A percentile compares a stretch with the other conserved stretches of the same genome.
Conservation (phyloP, 1,140 invertebrate species). For the Papilio dardanus region DNA sequence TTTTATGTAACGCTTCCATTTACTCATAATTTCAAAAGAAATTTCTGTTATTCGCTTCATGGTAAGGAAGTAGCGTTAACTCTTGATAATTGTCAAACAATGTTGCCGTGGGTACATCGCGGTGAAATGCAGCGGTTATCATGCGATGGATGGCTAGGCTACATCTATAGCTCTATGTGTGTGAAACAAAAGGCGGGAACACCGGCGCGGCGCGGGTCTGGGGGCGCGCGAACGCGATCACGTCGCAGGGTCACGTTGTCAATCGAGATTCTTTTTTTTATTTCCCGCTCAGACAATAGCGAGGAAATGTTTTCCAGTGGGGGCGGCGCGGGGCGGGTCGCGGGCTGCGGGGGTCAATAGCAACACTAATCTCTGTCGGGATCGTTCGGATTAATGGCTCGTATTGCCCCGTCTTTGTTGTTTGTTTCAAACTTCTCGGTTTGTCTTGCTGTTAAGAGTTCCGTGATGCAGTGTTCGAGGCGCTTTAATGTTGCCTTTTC, state of each 20-base stretch:
- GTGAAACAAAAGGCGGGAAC: conserved; percentile 56
- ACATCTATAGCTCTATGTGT: conserved; percentile 43
- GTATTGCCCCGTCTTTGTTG: conserved; percentile 73
- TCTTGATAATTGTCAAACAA: conserved; percentile 18
- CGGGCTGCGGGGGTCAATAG: conserved; percentile 61
- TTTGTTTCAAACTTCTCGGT: conserved; percentile 69
- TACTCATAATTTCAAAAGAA: background rate
- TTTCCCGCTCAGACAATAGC: conserved; percentile 70
- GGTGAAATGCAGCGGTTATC: conserved; percentile 20
- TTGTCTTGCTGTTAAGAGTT: conserved; percentile 64
- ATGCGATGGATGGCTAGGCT: conserved; percentile 29
- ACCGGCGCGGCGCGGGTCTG: conserved; percentile 38
- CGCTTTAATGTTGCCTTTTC: conserved; percentile 41
- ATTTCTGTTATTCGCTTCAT: background rate
- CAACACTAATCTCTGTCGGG: conserved; percentile 73
- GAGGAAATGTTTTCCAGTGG: conserved; percentile 74
- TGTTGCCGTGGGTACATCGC: background rate
- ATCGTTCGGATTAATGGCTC: conserved; percentile 78
- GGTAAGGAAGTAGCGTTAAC: conserved; percentile 1
- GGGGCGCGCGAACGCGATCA: conserved; percentile 29
- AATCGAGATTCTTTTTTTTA: conserved; percentile 71
- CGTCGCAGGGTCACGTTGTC: conserved; percentile 58
- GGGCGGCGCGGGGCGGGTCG: conserved; percentile 49
- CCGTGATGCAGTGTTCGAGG: conserved; percentile 51
- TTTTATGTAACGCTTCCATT: background rate